Evolutionary conservation across 2,888 invertebrate genomes (phyloP), one percentile per base, ranked within the genome.

Genomic region (Acanthosepion lycidas): DNA sequence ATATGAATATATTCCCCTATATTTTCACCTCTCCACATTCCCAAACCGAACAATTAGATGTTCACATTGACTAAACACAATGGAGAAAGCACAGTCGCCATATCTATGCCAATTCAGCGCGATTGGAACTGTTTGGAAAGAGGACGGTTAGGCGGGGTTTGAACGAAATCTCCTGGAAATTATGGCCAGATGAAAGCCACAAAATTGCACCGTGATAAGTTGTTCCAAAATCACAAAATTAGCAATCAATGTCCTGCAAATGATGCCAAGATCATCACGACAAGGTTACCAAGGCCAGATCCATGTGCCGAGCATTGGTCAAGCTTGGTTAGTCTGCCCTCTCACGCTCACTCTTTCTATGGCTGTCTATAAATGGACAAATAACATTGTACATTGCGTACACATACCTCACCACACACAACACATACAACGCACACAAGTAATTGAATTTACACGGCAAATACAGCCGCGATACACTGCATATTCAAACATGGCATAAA

Each of bases 101-200:
- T n/a, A 15, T 78, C n/a, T 15, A n/a, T 78, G 78, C 78, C 78
- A 78, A 78, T 78, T 78, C 33, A 78, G n/a, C n/a, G 78, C 78
- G 78, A 78, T 78, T 78, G 78, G 78, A 78, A n/a, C n/a, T n/a
- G 78, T 78, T n/a, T 78, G 12, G 78, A n/a, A 78, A n/a, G n/a
- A 3, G n/a, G 78, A 33, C 12, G 59, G n/a, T 78, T 26, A n/a
- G n/a, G n/a, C 12, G 9, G n/a, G 9, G 15, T 33, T 6, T 33
- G n/a, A n/a, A 33, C 12, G n/a, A 33, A 78, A 78, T 78, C 78
- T 78, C 78, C 15, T n/a, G n/a, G 78, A 78, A 78, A 78, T 78
- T 78, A 78, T 78, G 78, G n/a, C n/a, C n/a, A 78, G 78, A n/a
- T 78, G 78, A 78, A 78, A 78, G 78, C 78, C 78, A n/a, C 78